phyloP scores from a whole-genome alignment of 2,113 vertebrate species.

The Corvus hawaiiensis region DNA sequence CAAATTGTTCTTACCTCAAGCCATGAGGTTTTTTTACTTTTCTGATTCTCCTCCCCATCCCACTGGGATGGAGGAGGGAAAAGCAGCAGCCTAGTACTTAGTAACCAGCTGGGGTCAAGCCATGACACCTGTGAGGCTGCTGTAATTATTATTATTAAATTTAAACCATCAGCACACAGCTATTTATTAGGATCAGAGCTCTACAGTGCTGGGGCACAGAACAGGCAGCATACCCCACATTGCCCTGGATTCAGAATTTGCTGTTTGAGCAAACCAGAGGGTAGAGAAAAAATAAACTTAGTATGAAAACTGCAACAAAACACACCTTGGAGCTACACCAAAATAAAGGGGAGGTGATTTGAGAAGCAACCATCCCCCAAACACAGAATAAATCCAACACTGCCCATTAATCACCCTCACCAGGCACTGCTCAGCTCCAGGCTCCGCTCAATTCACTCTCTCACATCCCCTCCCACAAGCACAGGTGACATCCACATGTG shows the following conservation, averaged over 20 bases:
- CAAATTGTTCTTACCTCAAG: neutral
- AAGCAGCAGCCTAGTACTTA: neutral
- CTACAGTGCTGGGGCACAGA: neutral
- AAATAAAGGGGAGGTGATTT: neutral
- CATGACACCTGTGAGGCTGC: neutral
- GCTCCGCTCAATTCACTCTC: neutral
- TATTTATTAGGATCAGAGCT: neutral
- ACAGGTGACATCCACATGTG: rapidly evolving
- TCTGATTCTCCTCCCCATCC: neutral
- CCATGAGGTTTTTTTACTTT: neutral
- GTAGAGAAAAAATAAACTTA: neutral
- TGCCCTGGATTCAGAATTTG: neutral
- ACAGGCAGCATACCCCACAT: neutral
- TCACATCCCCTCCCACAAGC: neutral
- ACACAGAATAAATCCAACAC: neutral
- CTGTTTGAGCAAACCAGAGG: neutral
- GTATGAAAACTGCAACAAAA: neutral
- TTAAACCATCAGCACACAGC: neutral
- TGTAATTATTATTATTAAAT: neutral
- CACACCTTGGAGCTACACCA: neutral
- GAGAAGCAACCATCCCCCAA: neutral
- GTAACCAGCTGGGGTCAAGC: neutral
- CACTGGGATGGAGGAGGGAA: neutral
- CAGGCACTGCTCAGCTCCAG: neutral
- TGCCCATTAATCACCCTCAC: neutral